These are phyloP conservation scores for Synanthedon andrenaeformis DNA, from an alignment of 2,888 invertebrate genomes.

Conservation along the genomic window DNA sequence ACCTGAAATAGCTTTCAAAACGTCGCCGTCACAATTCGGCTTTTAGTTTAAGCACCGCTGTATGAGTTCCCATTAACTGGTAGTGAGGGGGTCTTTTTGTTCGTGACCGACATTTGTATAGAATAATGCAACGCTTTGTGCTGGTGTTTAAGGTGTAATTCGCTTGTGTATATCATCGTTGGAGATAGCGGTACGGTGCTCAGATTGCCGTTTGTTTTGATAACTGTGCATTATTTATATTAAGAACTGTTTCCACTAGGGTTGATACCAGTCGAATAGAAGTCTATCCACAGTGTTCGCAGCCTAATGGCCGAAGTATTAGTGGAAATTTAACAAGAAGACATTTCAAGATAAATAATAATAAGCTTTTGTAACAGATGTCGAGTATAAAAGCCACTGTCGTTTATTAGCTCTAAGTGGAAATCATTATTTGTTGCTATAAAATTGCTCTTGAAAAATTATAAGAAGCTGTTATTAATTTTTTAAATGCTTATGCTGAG, in stretches of 20 bases:
- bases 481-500: too few species aligned
- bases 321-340: too few species aligned
- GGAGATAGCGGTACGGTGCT: slow-evolving; percentile 10
- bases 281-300: too few species aligned
- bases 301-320: too few species aligned
- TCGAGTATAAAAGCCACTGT: neutral
- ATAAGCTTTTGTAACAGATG: neutral
- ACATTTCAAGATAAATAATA: neutral
- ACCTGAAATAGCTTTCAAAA: slow-evolving; percentile 12
- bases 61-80: slow-evolving; percentile 32
- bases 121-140: slow-evolving; percentile 32
- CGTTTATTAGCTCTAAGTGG: neutral
- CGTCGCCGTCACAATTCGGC: slow-evolving; percentile 23
- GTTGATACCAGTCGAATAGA: neutral
- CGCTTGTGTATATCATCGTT: slow-evolving; percentile 19
- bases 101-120: slow-evolving; percentile 24
- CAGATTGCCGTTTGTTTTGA: slow-evolving; percentile 19
- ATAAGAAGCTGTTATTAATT: neutral
- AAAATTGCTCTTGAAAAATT: neutral
- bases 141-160: slow-evolving; percentile 29
- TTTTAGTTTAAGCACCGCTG: slow-evolving; percentile 32
- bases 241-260: neutral
- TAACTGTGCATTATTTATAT: slow-evolving; percentile 4
- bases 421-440: neutral
- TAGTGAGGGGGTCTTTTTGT: slow-evolving; percentile 33